Base-by-base conservation (phyloP, 2,113 vertebrate genomes). In the Corythoichthys intestinalis region DNA sequence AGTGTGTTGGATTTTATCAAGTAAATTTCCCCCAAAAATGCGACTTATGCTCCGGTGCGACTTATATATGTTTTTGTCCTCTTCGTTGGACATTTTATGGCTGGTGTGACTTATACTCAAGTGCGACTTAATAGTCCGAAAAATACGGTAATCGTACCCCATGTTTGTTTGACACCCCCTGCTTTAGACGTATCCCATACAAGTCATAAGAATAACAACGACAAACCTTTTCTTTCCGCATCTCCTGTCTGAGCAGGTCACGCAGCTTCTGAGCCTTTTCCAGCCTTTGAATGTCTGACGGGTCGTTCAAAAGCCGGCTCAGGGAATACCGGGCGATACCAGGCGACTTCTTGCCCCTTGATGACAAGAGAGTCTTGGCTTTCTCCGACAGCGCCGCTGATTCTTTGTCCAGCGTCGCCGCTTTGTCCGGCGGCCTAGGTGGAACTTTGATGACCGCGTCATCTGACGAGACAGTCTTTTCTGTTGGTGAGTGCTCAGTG, bases 211-310 rank as follows among this genome's bases (percentile, higher is more conserved):
- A 61, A 54, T 13, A 9, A 67, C 6, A 17, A 37, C 2, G 2
- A 10, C 56, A 83, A 74, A 96, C 97, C 94, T 91, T 93, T 67
- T 96, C 94, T 80, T 96, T 99, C 75, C 80, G 92, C 71, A 94
- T 81, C 74, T 97, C 95, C 65, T 93, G 91, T 82, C 83, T 94
- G 62, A 99, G 92, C 90, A 98, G 84, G 66, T 97, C 94, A 74
- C 96, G 85, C 61, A 99, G 90, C 82, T 95, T 98, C 17, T 83
- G 92, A 52, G 94, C 94, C 89, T 95, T 97, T 49, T 92, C 91
- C 38, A 99, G 87, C 73, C 94, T 94, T 61, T 96, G 92, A 41
- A 88, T 81, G 63, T 99, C 96, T 39, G 93, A 93, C 6, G 79
- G 91, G 63, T 93, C 89, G 2, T 94, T 94, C 75, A 93, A 92